Base-by-base conservation (phyloP, 2,113 vertebrate species). In the Cichladusa arquata region DNA sequence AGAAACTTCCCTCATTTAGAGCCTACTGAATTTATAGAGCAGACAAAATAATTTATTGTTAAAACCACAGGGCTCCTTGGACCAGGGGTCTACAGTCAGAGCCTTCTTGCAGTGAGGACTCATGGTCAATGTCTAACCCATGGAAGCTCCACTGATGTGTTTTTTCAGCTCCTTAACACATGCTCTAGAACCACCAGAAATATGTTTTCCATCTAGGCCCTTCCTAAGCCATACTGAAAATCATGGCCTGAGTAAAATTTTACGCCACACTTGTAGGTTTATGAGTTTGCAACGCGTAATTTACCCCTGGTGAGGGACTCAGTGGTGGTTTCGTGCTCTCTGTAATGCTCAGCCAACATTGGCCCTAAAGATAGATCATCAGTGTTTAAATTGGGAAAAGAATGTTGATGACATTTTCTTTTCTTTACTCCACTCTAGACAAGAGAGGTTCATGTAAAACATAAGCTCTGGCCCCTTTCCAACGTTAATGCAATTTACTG, bases 341-440 rank as follows among this genome's bases (percentile, higher is more conserved):
- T 70, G 47, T 66, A 78, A 40, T 24, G 54, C 71, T 88, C 72
- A 85, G 70, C 92, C 88, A 93, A 51, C 74, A 36, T 23, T 74
- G 88, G 71, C 82, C 81, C 88, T 81, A 61, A 93, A 92, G 90
- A 93, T 38, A 90, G 92, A 93, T 81, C 90, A 88, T 83, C 85
- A 93, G 92, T 38, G 57, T 97, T 96, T 58, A 69, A 95, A 95
- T 88, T 70, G 54, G 92, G 48, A 84, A 44, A 96, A 95, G 88
- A 96, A 95, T 66, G 94, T 92, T 90, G 92, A 94, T 96, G 96
- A 94, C 96, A 94, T 96, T 96, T 95, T 96, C 95, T 86, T 92
- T 93, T 93, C 80, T 88, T 78, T 90, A 71, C 90, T 90, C 56
- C 0, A 4, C 82, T 88, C 45, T 86, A 79, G 92, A 96, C 95